A percentile compares a stretch with the other conserved stretches of the same genome.
Conservation (phyloP, 2,113 vertebrate species). For the Suncus etruscus region DNA sequence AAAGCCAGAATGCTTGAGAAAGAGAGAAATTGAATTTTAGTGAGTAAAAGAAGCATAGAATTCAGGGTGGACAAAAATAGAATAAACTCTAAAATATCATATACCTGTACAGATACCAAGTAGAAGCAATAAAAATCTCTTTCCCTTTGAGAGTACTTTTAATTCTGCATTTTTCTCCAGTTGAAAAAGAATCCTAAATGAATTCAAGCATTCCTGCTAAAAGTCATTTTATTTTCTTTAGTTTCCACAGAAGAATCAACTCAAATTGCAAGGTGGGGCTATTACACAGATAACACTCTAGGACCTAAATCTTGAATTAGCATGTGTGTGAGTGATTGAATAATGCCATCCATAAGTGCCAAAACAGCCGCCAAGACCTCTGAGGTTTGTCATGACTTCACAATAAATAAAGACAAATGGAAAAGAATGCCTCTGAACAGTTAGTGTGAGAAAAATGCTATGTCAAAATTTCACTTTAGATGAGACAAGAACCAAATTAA, state of each 20-base stretch:
- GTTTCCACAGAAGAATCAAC: conserved; percentile 38
- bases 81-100: background rate
- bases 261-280: background rate
- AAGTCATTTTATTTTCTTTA: conserved; percentile 17
- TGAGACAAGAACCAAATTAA: conserved; percentile 76
- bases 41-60: conserved; percentile 26
- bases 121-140: background rate
- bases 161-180: background rate
- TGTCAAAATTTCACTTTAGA: conserved; percentile 81
- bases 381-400: conserved; percentile 68
- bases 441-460: conserved; percentile 64
- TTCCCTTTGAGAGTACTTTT: background rate
- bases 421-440: conserved; percentile 51
- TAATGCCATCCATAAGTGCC: conserved; percentile 41
- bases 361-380: conserved; percentile 26
- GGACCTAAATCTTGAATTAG: conserved; percentile 50
- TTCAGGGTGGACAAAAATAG: background rate
- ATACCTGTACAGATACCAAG: background rate
- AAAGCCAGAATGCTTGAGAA: background rate
- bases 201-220: background rate
- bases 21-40: conserved; percentile 26
- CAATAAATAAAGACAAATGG: conserved; percentile 78
- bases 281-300: background rate
- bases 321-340: conserved; percentile 39
- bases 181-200: background rate